Evolutionary conservation across 2,888 invertebrate species (phyloP).

Genomic region (Hirtodrosophila cameraria): DNA sequence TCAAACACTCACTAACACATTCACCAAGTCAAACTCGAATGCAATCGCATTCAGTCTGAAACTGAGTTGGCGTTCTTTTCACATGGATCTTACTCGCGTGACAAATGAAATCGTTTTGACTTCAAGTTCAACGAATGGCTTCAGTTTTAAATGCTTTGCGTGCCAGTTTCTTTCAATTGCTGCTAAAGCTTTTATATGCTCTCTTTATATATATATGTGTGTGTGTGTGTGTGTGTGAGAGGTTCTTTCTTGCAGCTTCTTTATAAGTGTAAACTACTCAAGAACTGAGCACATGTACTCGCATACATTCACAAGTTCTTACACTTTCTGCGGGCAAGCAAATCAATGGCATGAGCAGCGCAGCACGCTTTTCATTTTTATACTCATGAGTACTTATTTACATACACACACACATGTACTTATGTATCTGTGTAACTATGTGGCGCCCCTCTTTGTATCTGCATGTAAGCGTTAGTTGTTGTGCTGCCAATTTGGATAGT

Average conservation of each 20-base stretch:
- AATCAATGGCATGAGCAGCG: constrained; percentile 28
- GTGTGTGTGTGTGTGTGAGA: background rate
- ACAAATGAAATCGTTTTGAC: constrained; percentile 79
- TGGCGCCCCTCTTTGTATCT: background rate
- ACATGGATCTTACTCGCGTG: constrained; percentile 66
- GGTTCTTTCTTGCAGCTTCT: constrained; percentile 1
- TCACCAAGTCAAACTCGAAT: constrained; percentile 1
- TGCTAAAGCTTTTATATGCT: background rate
- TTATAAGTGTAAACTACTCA: constrained; percentile 14
- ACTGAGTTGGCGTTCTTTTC: constrained; percentile 30
- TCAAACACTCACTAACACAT: background rate
- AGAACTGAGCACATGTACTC: background rate
- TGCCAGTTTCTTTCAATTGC: constrained; percentile 36
- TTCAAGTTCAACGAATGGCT: constrained; percentile 71
- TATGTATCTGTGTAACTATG: background rate
- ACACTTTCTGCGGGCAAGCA: constrained; percentile 21
- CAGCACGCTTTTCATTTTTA: constrained; percentile 28
- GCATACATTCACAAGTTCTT: constrained; percentile 2
- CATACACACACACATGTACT: background rate
- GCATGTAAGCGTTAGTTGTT: background rate
- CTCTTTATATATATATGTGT: background rate
- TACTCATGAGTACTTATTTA: background rate
- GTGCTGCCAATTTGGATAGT: no score
- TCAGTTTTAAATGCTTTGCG: constrained; percentile 59
- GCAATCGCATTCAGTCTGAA: constrained; percentile 1